phyloP scores from a whole-genome alignment of 2,797 vertebrate species.

The Tamandua tetradactyla region DNA sequence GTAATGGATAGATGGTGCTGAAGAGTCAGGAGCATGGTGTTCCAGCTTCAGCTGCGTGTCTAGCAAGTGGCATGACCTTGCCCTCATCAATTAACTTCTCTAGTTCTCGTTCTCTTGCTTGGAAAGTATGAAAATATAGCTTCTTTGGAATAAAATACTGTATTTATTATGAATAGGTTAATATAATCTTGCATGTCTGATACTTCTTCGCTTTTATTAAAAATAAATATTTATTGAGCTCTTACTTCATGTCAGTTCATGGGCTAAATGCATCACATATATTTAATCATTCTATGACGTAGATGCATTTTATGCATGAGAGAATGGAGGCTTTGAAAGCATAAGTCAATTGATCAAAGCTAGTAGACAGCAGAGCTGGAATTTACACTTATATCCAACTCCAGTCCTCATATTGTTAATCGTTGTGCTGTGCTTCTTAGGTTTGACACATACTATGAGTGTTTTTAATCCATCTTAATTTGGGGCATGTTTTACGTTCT shows the following conservation, averaged over 20 bases:
- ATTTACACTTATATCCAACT: neutral
- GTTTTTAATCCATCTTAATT: conserved; percentile 49
- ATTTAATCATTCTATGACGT: neutral
- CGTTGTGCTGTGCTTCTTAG: neutral
- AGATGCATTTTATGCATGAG: neutral
- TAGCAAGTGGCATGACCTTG: neutral
- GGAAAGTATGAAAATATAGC: neutral
- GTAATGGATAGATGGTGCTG: neutral
- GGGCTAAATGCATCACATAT: neutral
- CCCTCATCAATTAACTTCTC: neutral
- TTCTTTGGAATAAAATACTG: conserved; percentile 45
- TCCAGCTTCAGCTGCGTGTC: neutral
- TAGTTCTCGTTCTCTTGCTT: neutral
- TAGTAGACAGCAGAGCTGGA: neutral
- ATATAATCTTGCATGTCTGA: neutral
- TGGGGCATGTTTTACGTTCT: conserved; percentile 52
- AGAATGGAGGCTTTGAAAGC: neutral
- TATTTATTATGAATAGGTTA: neutral
- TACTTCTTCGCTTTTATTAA: conserved; percentile 39
- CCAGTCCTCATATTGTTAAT: neutral
- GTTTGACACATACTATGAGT: neutral
- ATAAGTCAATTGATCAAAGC: neutral
- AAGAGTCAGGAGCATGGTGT: neutral
- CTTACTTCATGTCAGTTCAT: neutral
- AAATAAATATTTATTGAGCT: conserved; percentile 18